Conservation (phyloP, 2,797 vertebrate genomes). For the Neostethus bicornis region DNA sequence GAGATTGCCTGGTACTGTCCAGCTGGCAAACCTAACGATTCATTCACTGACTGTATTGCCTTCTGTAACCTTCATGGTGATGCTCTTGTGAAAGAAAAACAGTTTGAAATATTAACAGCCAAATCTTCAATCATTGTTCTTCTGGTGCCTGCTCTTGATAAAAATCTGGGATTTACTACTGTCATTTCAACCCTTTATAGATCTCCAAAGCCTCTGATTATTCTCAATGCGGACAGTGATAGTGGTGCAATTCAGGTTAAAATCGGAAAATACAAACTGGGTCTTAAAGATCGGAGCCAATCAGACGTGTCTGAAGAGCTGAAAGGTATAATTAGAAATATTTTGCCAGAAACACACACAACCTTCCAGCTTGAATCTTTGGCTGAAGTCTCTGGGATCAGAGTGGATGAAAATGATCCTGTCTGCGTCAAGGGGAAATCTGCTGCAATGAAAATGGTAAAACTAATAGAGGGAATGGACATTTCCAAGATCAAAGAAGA, state of each 20-base stretch:
- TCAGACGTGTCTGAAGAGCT: conserved; percentile 65
- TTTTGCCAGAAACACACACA: conserved; percentile 28
- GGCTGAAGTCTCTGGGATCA: conserved; percentile 45
- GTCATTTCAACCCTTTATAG: conserved; percentile 36
- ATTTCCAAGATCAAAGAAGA: conserved; percentile 67
- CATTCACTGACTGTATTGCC: conserved; percentile 65
- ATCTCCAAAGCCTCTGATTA: conserved; percentile 64
- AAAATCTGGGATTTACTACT: conserved; percentile 5
- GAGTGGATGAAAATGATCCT: conserved; percentile 65
- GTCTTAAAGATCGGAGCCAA: conserved; percentile 69
- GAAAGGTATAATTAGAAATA: conserved; percentile 29
- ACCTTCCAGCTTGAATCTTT: conserved; percentile 57
- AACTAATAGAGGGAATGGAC: conserved; percentile 32
- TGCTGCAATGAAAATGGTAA: conserved; percentile 45
- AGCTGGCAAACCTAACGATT: conserved; percentile 53
- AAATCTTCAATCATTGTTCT: conserved; percentile 70
- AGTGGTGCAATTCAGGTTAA: accelerated
- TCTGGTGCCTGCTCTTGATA: conserved; percentile 52
- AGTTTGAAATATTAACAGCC: conserved; percentile 66
- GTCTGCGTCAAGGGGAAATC: conserved; percentile 64
- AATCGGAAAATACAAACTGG: conserved; percentile 56
- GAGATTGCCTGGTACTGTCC: conserved; percentile 83
- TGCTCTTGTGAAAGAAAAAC: conserved; percentile 58
- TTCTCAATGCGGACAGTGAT: conserved; percentile 63
- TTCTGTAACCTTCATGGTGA: conserved; percentile 65